Percentiles rank a stretch among this genome's conserved stretches.
Evolutionary conservation across 2,797 vertebrate species (phyloP).

Genomic region (Halcyon smyrnensis): DNA sequence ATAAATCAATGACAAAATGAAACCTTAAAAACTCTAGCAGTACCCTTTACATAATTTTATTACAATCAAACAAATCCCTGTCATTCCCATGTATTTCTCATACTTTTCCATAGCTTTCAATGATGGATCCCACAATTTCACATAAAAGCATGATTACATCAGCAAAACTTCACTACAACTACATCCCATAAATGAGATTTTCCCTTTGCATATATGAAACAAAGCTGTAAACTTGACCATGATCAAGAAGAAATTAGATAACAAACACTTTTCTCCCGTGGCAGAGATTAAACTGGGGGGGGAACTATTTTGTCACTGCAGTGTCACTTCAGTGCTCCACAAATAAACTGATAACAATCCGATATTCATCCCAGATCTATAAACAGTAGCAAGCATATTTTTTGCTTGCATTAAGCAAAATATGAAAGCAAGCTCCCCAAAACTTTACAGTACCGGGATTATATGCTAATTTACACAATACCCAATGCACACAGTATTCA

Average conservation of each 20-base stretch:
- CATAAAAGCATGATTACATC: background rate
- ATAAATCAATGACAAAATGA: constrained; percentile 36
- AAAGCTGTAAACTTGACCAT: background rate
- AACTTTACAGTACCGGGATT: background rate
- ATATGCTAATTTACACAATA: background rate
- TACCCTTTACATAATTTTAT: background rate
- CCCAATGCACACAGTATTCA: background rate
- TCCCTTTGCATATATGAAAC: background rate
- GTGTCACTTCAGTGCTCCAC: background rate
- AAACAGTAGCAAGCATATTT: background rate
- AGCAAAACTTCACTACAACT: background rate
- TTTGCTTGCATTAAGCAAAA: background rate
- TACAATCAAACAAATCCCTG: background rate
- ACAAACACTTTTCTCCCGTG: no score
- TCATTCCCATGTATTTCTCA: background rate
- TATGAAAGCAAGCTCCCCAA: background rate
- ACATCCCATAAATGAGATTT: background rate
- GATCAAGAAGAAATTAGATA: background rate
- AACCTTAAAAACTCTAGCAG: background rate
- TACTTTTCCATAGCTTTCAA: background rate
- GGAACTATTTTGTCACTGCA: background rate
- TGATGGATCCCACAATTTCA: background rate
- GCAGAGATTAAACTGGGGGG: no score
- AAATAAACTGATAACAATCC: background rate
- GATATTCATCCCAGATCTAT: background rate